Evolutionary conservation across 2,797 vertebrate species (phyloP), one percentile per base, ranked within the genome.

Genomic region (Leuciscus waleckii): DNA sequence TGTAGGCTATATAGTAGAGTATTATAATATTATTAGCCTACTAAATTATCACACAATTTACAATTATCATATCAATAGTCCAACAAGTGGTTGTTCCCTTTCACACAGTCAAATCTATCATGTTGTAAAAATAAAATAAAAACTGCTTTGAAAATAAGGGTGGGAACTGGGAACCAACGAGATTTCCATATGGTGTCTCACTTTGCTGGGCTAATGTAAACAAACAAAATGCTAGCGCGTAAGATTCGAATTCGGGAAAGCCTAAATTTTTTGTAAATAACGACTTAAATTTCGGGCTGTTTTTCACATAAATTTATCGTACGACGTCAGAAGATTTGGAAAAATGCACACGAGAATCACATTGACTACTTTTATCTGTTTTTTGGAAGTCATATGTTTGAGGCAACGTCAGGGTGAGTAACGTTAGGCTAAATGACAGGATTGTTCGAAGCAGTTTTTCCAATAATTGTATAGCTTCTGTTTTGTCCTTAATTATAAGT

Each of bases 41-140:
- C n/a, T 49, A 73, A 46, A 73, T 49, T 2, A 73, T 73, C 70
- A 29, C n/a, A 73, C 7, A 29, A 17, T 73, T 73, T 49, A 73
- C 26, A 29, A 29, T 46, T 49, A 73, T 71, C 23, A 26, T 17
- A 29, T 73, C n/a, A 71, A 43, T 16, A n/a, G 37, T 21, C 8
- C 29, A 67, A 17, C 32, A 35, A 19, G 19, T 37, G 17, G 32
- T 21, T 5, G 4, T 68, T 37, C 7, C 21, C 35, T 68, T 43
- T 46, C 23, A n/a, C 23, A 41, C 35, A 70, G 17, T 26, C 4
- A 46, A 71, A 26, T 46, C n/a, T 29, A 49, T 2, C 8, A 0
- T 16, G 14, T 46, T 46, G 14, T 26, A 26, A 43, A 71, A 41
- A 19, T 4, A 26, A 6, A 63, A 2, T 16, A 43, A 39, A 2